These are phyloP conservation scores for Mayetiola destructor DNA, from an alignment of 2,888 invertebrate species.

Conservation along the genomic window DNA sequence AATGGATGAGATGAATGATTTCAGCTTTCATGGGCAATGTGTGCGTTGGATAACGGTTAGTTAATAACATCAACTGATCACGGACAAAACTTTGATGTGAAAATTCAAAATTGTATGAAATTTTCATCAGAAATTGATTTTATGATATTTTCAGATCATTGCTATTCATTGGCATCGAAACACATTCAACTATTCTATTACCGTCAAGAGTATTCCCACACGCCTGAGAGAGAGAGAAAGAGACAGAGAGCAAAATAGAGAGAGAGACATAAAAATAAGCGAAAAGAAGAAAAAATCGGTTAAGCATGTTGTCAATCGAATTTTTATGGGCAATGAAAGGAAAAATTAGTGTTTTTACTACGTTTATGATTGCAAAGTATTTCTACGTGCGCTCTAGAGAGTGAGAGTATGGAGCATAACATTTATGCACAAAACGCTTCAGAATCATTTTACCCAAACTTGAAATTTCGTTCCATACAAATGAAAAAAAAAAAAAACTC, in stretches of 20 bases:
- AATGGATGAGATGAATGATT: no score
- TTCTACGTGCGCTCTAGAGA: constrained; percentile 13
- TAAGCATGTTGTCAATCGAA: constrained; percentile 13
- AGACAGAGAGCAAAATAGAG: not conserved
- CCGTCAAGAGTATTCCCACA: constrained; percentile 2
- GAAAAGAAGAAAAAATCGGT: not conserved
- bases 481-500: no score
- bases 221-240: not conserved
- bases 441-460: no score
- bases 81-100: no score
- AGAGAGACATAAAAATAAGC: not conserved
- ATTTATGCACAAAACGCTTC: not conserved
- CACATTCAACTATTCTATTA: not conserved
- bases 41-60: no score
- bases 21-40: no score
- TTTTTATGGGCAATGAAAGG: constrained; percentile 12
- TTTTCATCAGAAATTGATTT: no score
- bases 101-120: no score
- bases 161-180: not conserved
- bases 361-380: constrained; percentile 12
- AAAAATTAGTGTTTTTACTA: constrained; percentile 12
- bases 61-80: no score
- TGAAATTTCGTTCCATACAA: no score
- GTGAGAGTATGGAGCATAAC: no score
- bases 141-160: not conserved